Conservation (phyloP, 2,113 vertebrate genomes). For the Illadopsis cleaveri region DNA sequence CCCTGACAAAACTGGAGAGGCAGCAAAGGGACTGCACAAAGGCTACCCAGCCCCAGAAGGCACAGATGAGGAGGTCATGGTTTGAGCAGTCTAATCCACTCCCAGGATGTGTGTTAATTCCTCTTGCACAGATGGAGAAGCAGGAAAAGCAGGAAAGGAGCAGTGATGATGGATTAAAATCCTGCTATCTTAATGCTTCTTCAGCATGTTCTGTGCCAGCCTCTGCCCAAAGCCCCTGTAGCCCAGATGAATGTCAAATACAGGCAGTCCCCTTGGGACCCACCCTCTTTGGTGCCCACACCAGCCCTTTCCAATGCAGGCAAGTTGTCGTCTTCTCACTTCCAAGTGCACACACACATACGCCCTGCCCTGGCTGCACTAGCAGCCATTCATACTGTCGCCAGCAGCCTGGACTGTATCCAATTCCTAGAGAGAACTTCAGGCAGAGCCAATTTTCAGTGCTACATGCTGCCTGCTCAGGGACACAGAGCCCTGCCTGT, state of each 20-base stretch:
- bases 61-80: not conserved
- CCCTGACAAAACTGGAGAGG: not conserved
- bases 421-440: slow-evolving; percentile 64
- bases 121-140: slow-evolving; percentile 9
- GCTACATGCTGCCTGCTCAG: not conserved
- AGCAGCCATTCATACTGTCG: slow-evolving; percentile 54
- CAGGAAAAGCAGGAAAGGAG: slow-evolving; percentile 12
- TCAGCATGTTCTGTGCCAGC: not conserved
- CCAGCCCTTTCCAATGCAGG: not conserved
- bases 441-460: slow-evolving; percentile 35
- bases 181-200: not conserved
- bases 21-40: not conserved
- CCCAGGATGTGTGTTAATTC: not conserved
- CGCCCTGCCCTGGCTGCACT: not conserved
- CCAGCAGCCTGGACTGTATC: slow-evolving; percentile 52
- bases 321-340: not conserved
- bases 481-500: slow-evolving; percentile 16
- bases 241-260: not conserved
- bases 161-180: not conserved
- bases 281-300: not conserved
- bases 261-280: not conserved
- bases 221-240: not conserved
- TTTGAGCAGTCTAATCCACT: slow-evolving; percentile 12
- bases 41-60: not conserved
- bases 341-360: not conserved